These are phyloP conservation scores for Chrysochloris asiatica DNA, from an alignment of 2,113 vertebrate genomes.

Conservation along the genomic window DNA sequence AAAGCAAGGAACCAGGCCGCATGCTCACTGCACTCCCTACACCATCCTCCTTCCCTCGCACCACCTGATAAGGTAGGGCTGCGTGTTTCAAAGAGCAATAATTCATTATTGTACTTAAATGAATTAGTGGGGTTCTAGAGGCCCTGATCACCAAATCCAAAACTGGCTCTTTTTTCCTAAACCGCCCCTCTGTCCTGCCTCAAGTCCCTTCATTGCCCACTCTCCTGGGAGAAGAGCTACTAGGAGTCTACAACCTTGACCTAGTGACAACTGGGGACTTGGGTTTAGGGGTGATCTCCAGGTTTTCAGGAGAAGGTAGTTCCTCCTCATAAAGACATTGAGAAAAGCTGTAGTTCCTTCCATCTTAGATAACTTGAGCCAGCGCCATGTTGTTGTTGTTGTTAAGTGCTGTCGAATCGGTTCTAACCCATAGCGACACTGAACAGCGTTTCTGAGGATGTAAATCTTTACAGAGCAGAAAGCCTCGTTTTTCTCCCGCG, in stretches of 20 bases:
- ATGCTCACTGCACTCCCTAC: not conserved
- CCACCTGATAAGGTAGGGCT: not conserved
- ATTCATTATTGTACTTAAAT: not conserved
- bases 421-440: too few relatives aligned
- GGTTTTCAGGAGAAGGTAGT: not conserved
- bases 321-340: not conserved
- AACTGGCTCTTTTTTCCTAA: not conserved
- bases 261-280: not conserved
- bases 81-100: not conserved
- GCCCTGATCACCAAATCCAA: too few relatives aligned
- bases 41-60: not conserved
- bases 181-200: not conserved
- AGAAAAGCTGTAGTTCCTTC: constrained; percentile 7
- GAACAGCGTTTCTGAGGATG: too few relatives aligned
- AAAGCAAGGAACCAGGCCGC: not conserved
- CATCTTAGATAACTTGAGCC: too few relatives aligned
- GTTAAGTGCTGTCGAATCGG: too few relatives aligned
- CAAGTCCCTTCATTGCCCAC: not conserved
- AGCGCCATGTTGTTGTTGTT: too few relatives aligned
- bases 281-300: not conserved
- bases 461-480: too few relatives aligned
- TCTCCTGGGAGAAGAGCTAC: not conserved
- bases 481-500: not conserved
- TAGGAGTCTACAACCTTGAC: not conserved
- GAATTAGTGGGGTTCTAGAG: not conserved